These are phyloP conservation scores for Pseudopleuronectes americanus DNA, from an alignment of 2,797 vertebrate genomes.

Conservation along the genomic window DNA sequence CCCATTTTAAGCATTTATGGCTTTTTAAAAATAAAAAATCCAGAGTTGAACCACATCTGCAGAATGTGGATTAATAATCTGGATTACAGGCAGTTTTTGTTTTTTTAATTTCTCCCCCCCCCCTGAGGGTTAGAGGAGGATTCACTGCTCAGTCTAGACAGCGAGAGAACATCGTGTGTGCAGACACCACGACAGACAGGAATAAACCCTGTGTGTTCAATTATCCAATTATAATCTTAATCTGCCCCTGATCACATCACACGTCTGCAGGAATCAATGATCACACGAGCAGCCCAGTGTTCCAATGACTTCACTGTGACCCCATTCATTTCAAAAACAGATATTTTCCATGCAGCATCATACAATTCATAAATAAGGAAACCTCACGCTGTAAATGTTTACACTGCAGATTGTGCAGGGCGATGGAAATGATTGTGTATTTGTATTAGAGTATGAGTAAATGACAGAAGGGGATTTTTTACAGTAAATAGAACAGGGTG, in stretches of 20 bases:
- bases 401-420: not conserved
- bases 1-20: conserved; percentile 41
- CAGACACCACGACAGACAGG: not conserved
- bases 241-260: not conserved
- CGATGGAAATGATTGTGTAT: not conserved
- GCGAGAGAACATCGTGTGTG: not conserved
- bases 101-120: too few relatives aligned
- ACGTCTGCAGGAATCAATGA: not conserved
- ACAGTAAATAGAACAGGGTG: conserved; percentile 64
- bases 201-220: conserved; percentile 4
- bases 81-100: not conserved
- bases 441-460: conserved; percentile 16
- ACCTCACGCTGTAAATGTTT: not conserved
- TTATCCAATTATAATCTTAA: not conserved
- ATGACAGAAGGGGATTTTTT: conserved; percentile 38
- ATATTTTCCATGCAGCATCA: not conserved
- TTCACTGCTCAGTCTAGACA: conserved; percentile 1
- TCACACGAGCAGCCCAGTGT: not conserved
- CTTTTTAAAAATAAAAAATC: not conserved
- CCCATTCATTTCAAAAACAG: not conserved
- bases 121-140: not conserved
- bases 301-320: not conserved
- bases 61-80: not conserved
- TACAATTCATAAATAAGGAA: not conserved
- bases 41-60: not conserved